Conservation (phyloP, 2,888 invertebrate genomes). For the Polyommatus iphigenia region DNA sequence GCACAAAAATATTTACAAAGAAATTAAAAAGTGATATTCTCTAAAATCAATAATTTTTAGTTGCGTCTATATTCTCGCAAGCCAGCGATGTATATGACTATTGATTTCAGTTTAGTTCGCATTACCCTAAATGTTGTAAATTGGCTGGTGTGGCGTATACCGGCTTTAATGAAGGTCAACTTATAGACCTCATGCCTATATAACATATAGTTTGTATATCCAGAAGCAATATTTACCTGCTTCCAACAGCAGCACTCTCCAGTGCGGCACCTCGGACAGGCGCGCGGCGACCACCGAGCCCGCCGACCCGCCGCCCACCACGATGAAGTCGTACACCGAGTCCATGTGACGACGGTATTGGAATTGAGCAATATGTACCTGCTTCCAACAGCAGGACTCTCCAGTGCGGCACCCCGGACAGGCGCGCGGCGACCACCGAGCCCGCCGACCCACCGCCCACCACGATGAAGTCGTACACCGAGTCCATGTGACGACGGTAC, state of each 20-base stretch:
- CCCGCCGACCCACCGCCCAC: slow-evolving; percentile 87
- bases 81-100: no score
- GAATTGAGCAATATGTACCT: slow-evolving; percentile 58
- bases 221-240: slow-evolving; percentile 73
- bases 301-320: slow-evolving; percentile 86
- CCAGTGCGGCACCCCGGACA: slow-evolving; percentile 87
- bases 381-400: slow-evolving; percentile 87
- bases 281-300: slow-evolving; percentile 87
- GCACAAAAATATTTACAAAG: no score
- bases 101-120: no score
- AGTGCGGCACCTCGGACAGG: slow-evolving; percentile 86
- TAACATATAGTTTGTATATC: no score
- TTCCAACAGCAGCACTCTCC: slow-evolving; percentile 86
- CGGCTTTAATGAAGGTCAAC: no score
- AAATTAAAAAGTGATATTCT: no score
- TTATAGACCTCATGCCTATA: no score
- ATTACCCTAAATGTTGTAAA: no score
- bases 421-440: slow-evolving; percentile 85
- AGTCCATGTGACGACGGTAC: slow-evolving; percentile 76
- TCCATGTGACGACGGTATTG: slow-evolving; percentile 77
- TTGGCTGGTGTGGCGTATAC: no score
- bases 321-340: slow-evolving; percentile 87
- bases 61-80: no score
- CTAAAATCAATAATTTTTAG: no score
- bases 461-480: slow-evolving; percentile 87